Conservation (phyloP, 1,140 invertebrate genomes). For the Bursaphelenchus mucronatus region DNA sequence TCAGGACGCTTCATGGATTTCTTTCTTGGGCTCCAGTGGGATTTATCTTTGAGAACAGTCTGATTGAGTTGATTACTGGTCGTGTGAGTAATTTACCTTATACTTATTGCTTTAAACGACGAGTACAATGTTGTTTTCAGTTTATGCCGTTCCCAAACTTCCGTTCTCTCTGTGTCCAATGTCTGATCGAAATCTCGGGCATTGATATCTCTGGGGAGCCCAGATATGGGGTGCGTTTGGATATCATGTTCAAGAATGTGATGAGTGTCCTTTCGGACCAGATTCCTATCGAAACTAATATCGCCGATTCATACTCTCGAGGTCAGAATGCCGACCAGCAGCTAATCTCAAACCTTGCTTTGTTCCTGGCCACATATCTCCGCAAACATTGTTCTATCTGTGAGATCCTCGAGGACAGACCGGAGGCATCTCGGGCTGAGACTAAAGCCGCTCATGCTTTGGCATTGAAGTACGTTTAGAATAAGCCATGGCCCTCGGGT, state of each 20-base stretch:
- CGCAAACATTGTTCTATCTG: constrained; percentile 79
- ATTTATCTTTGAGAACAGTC: constrained; percentile 97
- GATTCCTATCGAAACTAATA: constrained; percentile 34
- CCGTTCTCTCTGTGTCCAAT: constrained; percentile 94
- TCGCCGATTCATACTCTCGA: constrained; percentile 74
- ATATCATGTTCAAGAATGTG: constrained; percentile 43
- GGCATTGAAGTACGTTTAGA: constrained; percentile 23
- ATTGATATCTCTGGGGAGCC: constrained; percentile 44
- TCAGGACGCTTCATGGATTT: constrained; percentile 91
- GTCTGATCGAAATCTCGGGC: constrained; percentile 85
- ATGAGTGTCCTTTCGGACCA: constrained; percentile 35
- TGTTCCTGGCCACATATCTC: constrained; percentile 92
- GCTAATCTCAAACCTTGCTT: constrained; percentile 94
- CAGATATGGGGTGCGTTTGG: constrained; percentile 29
- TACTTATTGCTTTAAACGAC: background rate
- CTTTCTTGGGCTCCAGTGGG: constrained; percentile 98
- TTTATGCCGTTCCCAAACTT: constrained; percentile 96
- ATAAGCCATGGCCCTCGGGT: no score
- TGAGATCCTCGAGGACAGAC: constrained; percentile 35
- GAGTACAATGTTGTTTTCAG: constrained; percentile 64
- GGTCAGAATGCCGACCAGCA: constrained; percentile 95
- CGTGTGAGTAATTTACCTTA: constrained; percentile 67
- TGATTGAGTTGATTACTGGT: constrained; percentile 87
- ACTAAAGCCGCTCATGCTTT: constrained; percentile 10
- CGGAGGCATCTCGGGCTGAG: constrained; percentile 8